Evolutionary conservation across 2,797 vertebrate genomes (phyloP), one percentile per base, ranked within the genome.

Genomic region (Hirundo rustica): DNA sequence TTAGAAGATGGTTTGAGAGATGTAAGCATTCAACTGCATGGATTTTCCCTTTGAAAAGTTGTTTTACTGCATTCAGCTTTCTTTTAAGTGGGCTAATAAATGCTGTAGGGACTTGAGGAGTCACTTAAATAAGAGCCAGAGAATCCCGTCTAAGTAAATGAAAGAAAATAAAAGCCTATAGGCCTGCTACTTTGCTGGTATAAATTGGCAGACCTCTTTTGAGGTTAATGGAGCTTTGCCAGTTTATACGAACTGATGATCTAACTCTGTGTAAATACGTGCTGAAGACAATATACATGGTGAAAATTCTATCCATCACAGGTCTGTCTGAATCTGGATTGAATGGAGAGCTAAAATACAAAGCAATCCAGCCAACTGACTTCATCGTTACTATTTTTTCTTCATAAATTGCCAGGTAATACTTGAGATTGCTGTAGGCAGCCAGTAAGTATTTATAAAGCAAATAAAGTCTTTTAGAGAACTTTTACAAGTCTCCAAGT

Each of bases 161-260:
- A 89, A 96, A 92, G 73, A 90, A 94, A 96, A 87, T 54, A 87
- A 87, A 95, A 96, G 92, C 77, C 62, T 76, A 79, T 90, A 76
- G 72, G 72, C 61, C 38, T 88, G 44, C 53, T 94, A 85, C 77
- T 90, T 93, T 76, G 76, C 91, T 76, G 42, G 71, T 82, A 71
- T 88, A 86, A 94, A 85, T 16, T 94, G 85, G 76, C 76, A 95
- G 79, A 78, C 76, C 50, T 94, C 40, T 91, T 86, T 36, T 86
- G 88, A 93, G 85, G 85, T 92, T 91, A 92, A 82, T 93, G 89
- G 89, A 95, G 34, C 57, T 86, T 91, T 95, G 85, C 91, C 94
- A 96, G 79, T 88, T 91, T 71, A 82, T 53, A 84, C 44, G 76
- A 88, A 66, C 70, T 88, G 91, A 78, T 75, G 85, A 92, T 92